phyloP scores from a whole-genome alignment of 1,140 invertebrate genomes.

The Orius insidiosus region DNA sequence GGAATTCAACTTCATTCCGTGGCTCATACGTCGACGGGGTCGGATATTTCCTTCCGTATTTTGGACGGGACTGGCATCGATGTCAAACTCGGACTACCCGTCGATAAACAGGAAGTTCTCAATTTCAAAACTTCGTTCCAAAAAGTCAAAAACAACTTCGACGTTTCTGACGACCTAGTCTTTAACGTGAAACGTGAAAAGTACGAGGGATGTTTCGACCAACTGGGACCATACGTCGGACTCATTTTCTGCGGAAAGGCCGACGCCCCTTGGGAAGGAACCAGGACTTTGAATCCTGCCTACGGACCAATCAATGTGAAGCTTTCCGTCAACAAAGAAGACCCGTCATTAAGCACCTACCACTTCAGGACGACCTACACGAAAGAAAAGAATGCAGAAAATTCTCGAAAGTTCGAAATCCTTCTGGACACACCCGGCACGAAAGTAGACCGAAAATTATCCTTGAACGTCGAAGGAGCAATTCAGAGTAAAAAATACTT shows the following conservation, averaged over 20 bases:
- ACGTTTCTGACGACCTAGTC: conserved; percentile 32
- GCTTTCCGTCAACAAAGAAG: conserved; percentile 42
- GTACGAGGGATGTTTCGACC: conserved; percentile 50
- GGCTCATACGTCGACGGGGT: conserved; percentile 60
- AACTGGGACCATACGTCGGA: conserved; percentile 42
- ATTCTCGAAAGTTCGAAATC: conserved; percentile 32
- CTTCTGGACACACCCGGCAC: conserved; percentile 51
- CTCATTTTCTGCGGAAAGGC: conserved; percentile 49
- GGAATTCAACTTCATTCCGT: conserved; percentile 57
- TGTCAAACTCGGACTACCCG: conserved; percentile 52
- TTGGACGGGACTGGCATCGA: conserved; percentile 49
- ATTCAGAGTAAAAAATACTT: conserved; percentile 31
- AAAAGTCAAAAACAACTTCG: conserved; percentile 35
- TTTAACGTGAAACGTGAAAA: conserved; percentile 34
- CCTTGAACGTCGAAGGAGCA: conserved; percentile 31
- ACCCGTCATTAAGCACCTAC: conserved; percentile 35
- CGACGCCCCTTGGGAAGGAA: conserved; percentile 31
- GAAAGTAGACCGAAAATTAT: conserved; percentile 38
- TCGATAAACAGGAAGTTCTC: conserved; percentile 63
- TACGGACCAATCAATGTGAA: conserved; percentile 39
- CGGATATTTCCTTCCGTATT: conserved; percentile 43
- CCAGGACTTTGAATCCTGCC: conserved; percentile 30
- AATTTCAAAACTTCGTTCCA: conserved; percentile 43
- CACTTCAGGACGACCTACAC: conserved; percentile 30
- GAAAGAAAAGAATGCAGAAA: too few relatives aligned